Evolutionary conservation across 2,113 vertebrate genomes (phyloP).

Genomic region (Cephalopterus ornatus): DNA sequence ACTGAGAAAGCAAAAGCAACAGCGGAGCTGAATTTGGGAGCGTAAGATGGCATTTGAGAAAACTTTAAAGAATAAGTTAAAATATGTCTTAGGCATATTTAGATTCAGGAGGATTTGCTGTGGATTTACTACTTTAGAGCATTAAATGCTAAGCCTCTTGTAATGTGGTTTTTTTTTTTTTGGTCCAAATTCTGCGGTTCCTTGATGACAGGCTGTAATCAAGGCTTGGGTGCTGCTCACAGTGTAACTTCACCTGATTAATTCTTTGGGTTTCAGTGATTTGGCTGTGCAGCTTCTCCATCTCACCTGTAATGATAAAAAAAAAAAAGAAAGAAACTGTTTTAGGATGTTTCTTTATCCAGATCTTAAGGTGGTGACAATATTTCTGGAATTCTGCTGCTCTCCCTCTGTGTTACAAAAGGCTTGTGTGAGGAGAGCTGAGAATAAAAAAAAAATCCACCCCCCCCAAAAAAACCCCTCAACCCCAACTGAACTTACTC

Average conservation of each 20-base stretch:
- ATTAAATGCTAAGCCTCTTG: conserved; percentile 30
- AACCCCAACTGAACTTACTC: neutral
- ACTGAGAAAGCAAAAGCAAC: neutral
- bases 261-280: neutral
- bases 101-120: conserved; percentile 37
- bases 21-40: neutral
- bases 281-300: neutral
- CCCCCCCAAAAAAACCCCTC: neutral
- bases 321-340: neutral
- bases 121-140: conserved; percentile 47
- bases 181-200: neutral
- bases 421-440: neutral
- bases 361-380: neutral
- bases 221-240: neutral
- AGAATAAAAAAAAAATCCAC: neutral
- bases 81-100: neutral
- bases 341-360: neutral
- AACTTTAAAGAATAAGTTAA: neutral
- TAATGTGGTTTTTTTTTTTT: neutral
- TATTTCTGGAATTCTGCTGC: neutral
- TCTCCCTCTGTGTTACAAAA: neutral
- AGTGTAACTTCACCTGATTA: neutral
- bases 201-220: neutral
- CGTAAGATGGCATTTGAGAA: neutral
- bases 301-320: neutral